Percentiles rank a stretch among this genome's conserved stretches.
Conservation (phyloP, 1,140 invertebrate genomes). For the Cotesia vestalis region DNA sequence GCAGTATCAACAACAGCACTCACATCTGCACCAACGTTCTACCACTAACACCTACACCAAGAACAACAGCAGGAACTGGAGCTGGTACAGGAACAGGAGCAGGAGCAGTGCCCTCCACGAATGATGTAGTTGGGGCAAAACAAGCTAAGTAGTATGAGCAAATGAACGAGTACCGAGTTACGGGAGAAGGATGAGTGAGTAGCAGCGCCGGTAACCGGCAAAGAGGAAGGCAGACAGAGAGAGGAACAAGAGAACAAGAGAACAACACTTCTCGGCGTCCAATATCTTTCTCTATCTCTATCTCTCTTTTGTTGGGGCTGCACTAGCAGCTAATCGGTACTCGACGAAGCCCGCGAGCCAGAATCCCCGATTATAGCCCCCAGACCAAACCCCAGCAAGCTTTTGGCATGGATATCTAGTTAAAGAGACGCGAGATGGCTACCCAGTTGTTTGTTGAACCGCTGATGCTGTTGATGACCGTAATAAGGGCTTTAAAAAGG, state of each 20-base stretch:
- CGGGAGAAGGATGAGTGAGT: background rate
- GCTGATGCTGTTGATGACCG: background rate
- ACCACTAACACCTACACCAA: background rate
- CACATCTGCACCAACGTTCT: background rate
- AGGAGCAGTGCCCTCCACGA: background rate
- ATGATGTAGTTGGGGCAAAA: background rate
- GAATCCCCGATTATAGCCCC: slow-evolving; percentile 28
- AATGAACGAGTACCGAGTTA: background rate
- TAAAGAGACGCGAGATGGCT: slow-evolving; percentile 23
- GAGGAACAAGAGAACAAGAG: background rate
- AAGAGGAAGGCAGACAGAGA: background rate
- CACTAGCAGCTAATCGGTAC: slow-evolving; percentile 8
- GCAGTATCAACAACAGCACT: slow-evolving; percentile 2
- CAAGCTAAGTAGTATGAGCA: background rate
- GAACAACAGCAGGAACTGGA: too few relatives aligned
- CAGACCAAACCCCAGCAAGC: background rate
- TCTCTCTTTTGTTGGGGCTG: background rate
- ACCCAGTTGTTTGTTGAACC: background rate
- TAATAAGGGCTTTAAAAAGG: background rate
- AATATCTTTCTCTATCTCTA: background rate
- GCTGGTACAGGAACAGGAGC: background rate
- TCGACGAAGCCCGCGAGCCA: slow-evolving; percentile 24
- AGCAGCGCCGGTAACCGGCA: background rate
- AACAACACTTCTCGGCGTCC: background rate
- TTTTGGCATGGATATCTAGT: slow-evolving; percentile 17